Conservation (phyloP, 2,113 vertebrate genomes). For the Scortum barcoo region DNA sequence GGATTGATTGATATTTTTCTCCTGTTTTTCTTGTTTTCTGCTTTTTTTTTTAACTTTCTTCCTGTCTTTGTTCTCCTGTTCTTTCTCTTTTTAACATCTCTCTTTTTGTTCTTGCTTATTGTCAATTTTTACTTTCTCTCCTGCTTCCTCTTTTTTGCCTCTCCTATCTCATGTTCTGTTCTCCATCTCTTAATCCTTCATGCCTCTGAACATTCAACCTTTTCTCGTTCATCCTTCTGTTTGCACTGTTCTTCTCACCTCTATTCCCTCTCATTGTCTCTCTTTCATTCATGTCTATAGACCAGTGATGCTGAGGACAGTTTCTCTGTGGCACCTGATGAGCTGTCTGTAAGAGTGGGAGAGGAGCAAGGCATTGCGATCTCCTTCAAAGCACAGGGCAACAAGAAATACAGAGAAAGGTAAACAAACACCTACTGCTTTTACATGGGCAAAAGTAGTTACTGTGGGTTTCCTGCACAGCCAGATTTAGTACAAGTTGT, state of each 20-base stretch:
- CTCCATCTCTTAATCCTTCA: background rate
- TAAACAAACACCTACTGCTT: slow-evolving; percentile 56
- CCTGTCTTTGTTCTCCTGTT: background rate
- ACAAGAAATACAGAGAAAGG: slow-evolving; percentile 84
- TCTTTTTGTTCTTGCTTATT: background rate
- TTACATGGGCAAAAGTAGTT: background rate
- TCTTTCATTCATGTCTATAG: slow-evolving; percentile 74
- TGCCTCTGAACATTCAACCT: background rate
- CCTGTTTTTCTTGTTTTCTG: slow-evolving; percentile 14
- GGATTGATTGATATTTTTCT: slow-evolving; percentile 44
- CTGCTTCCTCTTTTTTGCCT: background rate
- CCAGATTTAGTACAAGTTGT: background rate
- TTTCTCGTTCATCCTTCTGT: background rate
- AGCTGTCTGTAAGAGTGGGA: slow-evolving; percentile 87
- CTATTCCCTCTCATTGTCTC: background rate
- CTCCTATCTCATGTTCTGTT: background rate
- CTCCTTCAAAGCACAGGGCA: slow-evolving; percentile 85
- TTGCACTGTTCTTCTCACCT: background rate
- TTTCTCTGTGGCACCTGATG: slow-evolving; percentile 89
- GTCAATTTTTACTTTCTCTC: background rate
- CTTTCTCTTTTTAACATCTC: background rate
- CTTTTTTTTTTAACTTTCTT: background rate
- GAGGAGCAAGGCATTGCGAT: slow-evolving; percentile 87
- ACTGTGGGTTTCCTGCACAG: background rate
- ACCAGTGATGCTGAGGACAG: slow-evolving; percentile 78